phyloP scores from a whole-genome alignment of 2,113 vertebrate genomes.

The Trochalopteron elliotii region DNA sequence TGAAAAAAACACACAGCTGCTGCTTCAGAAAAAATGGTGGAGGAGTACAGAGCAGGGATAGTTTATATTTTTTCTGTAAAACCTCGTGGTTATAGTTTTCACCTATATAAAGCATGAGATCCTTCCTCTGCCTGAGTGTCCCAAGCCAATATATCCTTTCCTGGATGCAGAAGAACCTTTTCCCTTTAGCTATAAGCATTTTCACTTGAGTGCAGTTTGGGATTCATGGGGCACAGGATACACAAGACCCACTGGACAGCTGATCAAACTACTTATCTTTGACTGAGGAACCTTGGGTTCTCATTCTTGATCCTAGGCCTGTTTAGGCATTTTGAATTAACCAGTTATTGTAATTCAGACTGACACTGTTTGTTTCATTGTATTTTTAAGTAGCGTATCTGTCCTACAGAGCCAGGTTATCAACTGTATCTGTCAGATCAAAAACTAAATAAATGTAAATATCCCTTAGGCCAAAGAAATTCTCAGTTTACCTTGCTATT shows the following conservation, averaged over 20 bases:
- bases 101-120: not conserved
- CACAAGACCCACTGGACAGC: not conserved
- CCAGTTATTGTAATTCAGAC: not conserved
- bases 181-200: not conserved
- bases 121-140: not conserved
- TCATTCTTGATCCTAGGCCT: not conserved
- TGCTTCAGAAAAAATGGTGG: not conserved
- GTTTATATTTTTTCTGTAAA: not conserved
- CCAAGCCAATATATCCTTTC: not conserved
- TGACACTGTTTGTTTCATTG: not conserved
- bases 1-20: not conserved
- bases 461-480: not conserved
- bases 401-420: not conserved
- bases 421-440: not conserved
- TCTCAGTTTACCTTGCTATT: not conserved
- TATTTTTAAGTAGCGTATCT: not conserved
- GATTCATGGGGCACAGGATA: not conserved
- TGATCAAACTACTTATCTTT: not conserved
- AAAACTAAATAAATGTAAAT: conserved; percentile 2
- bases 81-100: not conserved
- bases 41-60: not conserved
- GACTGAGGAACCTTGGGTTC: not conserved
- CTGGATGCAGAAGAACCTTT: not conserved
- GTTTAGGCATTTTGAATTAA: not conserved
- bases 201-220: not conserved